phyloP scores from a whole-genome alignment of 2,888 invertebrate species.

The Epistrophe eligans region DNA sequence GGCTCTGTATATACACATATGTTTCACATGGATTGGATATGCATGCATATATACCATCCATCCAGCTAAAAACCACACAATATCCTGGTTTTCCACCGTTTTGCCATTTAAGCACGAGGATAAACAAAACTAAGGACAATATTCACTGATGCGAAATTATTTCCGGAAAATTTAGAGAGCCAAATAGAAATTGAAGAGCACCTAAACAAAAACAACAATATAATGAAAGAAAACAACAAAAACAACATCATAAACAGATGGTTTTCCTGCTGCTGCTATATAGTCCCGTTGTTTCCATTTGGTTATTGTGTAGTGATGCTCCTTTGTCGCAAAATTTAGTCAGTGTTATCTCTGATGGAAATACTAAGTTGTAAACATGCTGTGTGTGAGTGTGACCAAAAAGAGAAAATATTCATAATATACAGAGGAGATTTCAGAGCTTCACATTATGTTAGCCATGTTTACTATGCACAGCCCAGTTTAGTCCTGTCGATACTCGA shows the following conservation, averaged over 20 bases:
- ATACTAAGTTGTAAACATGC: slow-evolving; percentile 53
- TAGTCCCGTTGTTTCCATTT: slow-evolving; percentile 28
- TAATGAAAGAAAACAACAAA: slow-evolving; percentile 37
- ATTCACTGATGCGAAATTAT: slow-evolving; percentile 67
- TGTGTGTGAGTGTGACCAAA: slow-evolving; percentile 26
- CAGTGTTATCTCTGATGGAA: slow-evolving; percentile 49
- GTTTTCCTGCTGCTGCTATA: slow-evolving; percentile 2
- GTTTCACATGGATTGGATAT: slow-evolving; percentile 13
- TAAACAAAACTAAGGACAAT: slow-evolving; percentile 64
- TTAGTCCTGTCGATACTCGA: not conserved
- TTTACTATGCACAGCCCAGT: not conserved
- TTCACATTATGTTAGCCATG: slow-evolving; percentile 7
- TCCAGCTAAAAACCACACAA: slow-evolving; percentile 57
- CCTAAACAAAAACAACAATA: slow-evolving; percentile 40
- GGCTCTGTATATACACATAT: too few species aligned
- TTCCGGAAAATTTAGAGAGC: slow-evolving; percentile 60
- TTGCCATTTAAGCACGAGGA: slow-evolving; percentile 53
- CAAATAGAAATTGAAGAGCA: slow-evolving; percentile 38
- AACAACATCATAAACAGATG: slow-evolving; percentile 60
- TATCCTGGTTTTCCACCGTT: slow-evolving; percentile 61
- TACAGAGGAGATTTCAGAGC: slow-evolving; percentile 13
- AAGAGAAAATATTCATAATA: slow-evolving; percentile 48
- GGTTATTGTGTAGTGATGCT: slow-evolving; percentile 36
- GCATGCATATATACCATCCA: slow-evolving; percentile 6
- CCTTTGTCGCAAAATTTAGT: slow-evolving; percentile 65